Conservation (phyloP, 2,113 vertebrate species). For the Cepphus grylle region DNA sequence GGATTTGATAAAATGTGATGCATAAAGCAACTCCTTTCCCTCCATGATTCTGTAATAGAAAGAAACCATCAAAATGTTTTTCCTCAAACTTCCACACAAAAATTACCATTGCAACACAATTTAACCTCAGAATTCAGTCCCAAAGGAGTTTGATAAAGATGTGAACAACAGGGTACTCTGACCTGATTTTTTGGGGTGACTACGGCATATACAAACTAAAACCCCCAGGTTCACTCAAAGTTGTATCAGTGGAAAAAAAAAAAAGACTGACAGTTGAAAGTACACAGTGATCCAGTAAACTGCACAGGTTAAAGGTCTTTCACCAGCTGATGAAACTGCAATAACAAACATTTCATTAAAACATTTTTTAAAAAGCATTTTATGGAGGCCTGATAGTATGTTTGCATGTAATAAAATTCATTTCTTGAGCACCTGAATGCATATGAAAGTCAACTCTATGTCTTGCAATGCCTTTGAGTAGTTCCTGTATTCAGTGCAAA, state of each 20-base stretch:
- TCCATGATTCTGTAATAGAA: not conserved
- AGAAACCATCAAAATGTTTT: not conserved
- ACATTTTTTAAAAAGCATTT: not conserved
- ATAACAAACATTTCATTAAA: not conserved
- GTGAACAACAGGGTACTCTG: not conserved
- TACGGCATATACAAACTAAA: not conserved
- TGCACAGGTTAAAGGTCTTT: not conserved
- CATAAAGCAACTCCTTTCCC: not conserved
- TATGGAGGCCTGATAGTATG: not conserved
- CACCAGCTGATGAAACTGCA: not conserved
- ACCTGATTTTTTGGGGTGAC: not conserved
- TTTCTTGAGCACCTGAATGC: not conserved
- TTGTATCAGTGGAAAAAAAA: not conserved
- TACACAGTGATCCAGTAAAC: not conserved
- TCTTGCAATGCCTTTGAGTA: not conserved
- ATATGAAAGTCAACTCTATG: not conserved
- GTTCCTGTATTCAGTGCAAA: not conserved
- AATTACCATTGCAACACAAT: not conserved
- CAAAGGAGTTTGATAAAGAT: not conserved
- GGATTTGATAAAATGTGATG: not conserved
- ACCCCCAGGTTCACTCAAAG: not conserved
- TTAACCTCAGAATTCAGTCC: not conserved
- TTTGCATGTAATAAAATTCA: not conserved
- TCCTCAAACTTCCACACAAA: not conserved
- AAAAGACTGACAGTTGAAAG: not conserved